Base-by-base conservation (phyloP, 2,888 invertebrate genomes). In the Tiliacea citrago region DNA sequence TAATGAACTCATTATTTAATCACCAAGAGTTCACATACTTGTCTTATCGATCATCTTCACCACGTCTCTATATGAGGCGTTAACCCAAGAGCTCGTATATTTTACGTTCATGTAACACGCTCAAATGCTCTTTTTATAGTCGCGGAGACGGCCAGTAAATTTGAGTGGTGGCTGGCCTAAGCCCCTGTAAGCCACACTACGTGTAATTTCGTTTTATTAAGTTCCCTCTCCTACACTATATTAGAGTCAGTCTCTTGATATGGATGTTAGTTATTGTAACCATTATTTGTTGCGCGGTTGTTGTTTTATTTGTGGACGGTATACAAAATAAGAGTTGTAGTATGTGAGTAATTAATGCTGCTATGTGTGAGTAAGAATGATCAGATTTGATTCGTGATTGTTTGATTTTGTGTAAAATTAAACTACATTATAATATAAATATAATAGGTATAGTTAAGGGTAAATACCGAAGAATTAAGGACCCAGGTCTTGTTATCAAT, bases 191-290 rank as follows among this genome's bases (percentile, higher is more conserved):
- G 92, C 91, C 80, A 78, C 83, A 83, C 83, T 82, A 88, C 86
- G 90, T 83, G 93, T 92, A 91, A 94, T 94, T 93, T 91, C 91
- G 90, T 93, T 94, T 94, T 94, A 95, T 94, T 93, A 94, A 94
- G 91, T 93, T 91, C 82, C 84, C 86, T 86, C 76, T 87, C 90
- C 85, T 88, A 86, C 88, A 89, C 86, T 89, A 90, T 90, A 90
- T 89, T 92, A 90, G 88, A 90, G 87, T 86, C 85, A 82, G 71
- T 73, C 74, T 79, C 77, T 75, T 81, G 67, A 81, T 80, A 70
- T 77, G 76, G 82, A 85, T 89, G 86, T 83, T 86, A 89, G 87
- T 85, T 86, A 84, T 76, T 80, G 75, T 80, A 61, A 51, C 62
- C 67, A 68, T 82, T 81, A 78, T 87, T 83, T 85, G 71, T 68